phyloP scores from a whole-genome alignment of 1,140 invertebrate species.

The Holotrichia oblita region DNA sequence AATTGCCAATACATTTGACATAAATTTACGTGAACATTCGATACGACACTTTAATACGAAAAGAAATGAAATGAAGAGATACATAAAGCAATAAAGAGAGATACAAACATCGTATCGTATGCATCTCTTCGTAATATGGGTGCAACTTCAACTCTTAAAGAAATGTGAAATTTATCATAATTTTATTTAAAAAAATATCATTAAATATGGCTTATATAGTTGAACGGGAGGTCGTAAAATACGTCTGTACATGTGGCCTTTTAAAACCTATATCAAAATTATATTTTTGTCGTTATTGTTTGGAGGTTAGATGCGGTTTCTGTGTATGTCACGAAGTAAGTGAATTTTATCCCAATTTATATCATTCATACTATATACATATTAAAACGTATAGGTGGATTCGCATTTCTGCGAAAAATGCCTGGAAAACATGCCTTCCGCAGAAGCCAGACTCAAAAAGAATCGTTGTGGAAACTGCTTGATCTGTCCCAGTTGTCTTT shows the following conservation, averaged over 20 bases:
- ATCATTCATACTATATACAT: no score
- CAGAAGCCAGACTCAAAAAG: slow-evolving; percentile 94
- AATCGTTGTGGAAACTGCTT: slow-evolving; percentile 95
- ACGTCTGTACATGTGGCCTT: slow-evolving; percentile 86
- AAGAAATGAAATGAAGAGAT: no score
- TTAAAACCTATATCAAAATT: slow-evolving; percentile 86
- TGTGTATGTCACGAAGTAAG: slow-evolving; percentile 95
- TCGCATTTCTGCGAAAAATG: slow-evolving; percentile 96
- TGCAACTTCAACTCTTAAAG: no score
- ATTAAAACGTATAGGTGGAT: slow-evolving; percentile 77
- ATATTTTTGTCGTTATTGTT: slow-evolving; percentile 94
- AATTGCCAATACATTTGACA: no score
- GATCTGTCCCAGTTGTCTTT: slow-evolving; percentile 93
- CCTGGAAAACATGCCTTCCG: slow-evolving; percentile 91
- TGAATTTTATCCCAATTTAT: slow-evolving; percentile 42
- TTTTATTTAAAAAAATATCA: background rate
- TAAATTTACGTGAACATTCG: no score
- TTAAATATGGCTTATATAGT: slow-evolving; percentile 68
- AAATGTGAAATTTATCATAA: no score
- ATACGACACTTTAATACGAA: no score
- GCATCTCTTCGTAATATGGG: no score
- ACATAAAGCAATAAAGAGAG: no score
- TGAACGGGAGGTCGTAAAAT: slow-evolving; percentile 67
- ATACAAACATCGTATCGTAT: no score
- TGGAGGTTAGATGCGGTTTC: slow-evolving; percentile 89